A percentile compares a stretch with the other conserved stretches of the same genome.
These are phyloP conservation scores for Cyclopterus lumpus DNA, from an alignment of 2,797 vertebrate species.

Conservation along the genomic window DNA sequence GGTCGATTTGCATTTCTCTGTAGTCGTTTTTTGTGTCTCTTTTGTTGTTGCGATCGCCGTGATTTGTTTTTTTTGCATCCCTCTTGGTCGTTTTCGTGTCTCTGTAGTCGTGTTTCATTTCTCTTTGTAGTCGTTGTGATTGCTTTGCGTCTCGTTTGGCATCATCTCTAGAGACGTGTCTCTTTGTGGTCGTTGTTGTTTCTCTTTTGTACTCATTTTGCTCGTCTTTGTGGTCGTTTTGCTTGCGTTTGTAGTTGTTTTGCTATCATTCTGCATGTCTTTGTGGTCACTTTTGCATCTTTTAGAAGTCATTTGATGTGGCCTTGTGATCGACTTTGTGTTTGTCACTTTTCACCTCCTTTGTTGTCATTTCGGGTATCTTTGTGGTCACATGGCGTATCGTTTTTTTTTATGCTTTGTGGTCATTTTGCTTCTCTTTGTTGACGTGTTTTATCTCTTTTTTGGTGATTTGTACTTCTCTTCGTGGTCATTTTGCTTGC, in stretches of 20 bases:
- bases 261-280: not conserved
- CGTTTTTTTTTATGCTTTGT: not conserved
- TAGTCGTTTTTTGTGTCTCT: not conserved
- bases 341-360: too few species aligned
- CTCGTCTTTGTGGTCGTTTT: not conserved
- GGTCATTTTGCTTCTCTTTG: not conserved
- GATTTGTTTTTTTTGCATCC: not conserved
- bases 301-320: not conserved
- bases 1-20: not conserved
- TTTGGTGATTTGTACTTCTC: rapidly evolving
- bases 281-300: not conserved
- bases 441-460: not conserved
- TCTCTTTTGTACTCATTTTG: not conserved
- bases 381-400: not conserved
- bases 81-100: not conserved
- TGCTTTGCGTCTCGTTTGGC: not conserved
- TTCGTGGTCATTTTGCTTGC: not conserved
- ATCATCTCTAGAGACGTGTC: not conserved
- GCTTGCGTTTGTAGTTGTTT: too few species aligned
- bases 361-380: not conserved
- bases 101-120: not conserved
- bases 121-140: not conserved
- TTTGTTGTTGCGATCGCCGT: not conserved
- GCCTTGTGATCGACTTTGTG: not conserved
- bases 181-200: not conserved